Base-by-base conservation (phyloP, 2,888 invertebrate genomes). In the Cotesia congregata region DNA sequence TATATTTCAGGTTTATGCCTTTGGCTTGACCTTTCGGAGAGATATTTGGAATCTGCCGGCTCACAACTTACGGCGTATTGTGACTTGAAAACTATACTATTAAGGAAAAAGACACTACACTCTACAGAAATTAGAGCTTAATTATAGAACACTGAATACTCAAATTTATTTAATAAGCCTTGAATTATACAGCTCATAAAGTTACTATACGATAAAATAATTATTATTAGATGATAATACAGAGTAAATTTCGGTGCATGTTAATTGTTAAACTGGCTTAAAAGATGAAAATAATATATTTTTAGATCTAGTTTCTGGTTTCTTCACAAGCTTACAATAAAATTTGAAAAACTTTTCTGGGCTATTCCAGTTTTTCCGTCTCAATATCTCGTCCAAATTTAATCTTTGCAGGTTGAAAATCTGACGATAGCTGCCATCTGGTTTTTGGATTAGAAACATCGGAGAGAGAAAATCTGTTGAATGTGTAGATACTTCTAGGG, bases 381-480 rank as follows among this genome's bases (percentile, higher is more conserved):
- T 9, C 9, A 76, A 9, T 12, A 76, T 1, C 5, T 70, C 67
- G 7, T 67, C 75, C 41, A 76, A 41, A 59, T 15, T 79, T 1
- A 78, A 59, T 9, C 65, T 67, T 20, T 40, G 39, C 6, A 77
- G 30, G 30, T 79, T 78, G 77, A 75, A 79, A 30, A 78, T 74
- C 12, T 75, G 79, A 7, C 78, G 67, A 69, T 59, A 40, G 20
- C n/a, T 50, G 12, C 72, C 75, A 40, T 79, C 70, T 68, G 75
- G n/a, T 38, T 78, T 69, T 75, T 75, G 77, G 2, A 79, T 74
- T 0, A 78, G 50, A 38, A 79, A 79, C 74, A 77, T 77, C 7
- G 70, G 69, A 15, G 77, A 74, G 5, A 77, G 20, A 39, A 77
- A 74, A 1, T 70, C 77, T 41, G 69, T 17, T 38, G 9, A 5